A percentile compares a stretch with the other conserved stretches of the same genome.
phyloP scores from a whole-genome alignment of 2,113 vertebrate species.

The Loxodonta africana region DNA sequence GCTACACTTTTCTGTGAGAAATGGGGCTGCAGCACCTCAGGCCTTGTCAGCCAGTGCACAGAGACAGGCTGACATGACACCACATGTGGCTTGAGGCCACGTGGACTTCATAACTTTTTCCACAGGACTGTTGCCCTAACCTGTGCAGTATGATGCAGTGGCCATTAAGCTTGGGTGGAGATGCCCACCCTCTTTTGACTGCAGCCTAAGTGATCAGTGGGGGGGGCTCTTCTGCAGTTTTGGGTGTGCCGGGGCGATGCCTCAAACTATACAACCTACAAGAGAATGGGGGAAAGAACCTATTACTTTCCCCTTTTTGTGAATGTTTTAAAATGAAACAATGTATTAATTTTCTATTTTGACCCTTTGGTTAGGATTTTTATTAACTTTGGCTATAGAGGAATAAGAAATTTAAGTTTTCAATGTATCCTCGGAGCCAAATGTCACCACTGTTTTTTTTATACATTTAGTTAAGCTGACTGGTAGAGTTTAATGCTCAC shows the following conservation, averaged over 20 bases:
- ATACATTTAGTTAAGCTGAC: not conserved
- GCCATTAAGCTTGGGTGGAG: not conserved
- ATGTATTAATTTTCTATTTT: not conserved
- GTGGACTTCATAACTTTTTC: not conserved
- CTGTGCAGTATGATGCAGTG: not conserved
- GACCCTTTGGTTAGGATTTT: not conserved
- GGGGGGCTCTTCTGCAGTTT: not conserved
- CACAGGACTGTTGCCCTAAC: not conserved
- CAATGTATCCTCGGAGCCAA: not conserved
- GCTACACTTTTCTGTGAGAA: not conserved
- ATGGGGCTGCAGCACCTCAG: not conserved
- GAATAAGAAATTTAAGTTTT: not conserved
- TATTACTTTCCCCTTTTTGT: not conserved
- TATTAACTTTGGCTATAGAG: not conserved
- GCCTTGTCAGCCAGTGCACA: not conserved
- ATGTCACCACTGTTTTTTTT: not conserved
- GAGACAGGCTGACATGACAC: too few relatives aligned
- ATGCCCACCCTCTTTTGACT: not conserved
- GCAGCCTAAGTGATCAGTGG: not conserved
- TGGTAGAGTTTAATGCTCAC: rapidly evolving
- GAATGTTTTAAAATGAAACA: not conserved
- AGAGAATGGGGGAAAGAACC: not conserved
- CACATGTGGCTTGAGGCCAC: not conserved
- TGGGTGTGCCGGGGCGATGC: rapidly evolving
- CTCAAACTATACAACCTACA: not conserved